Evolutionary conservation across 2,113 vertebrate species (phyloP).

Genomic region (Myrmecobius fasciatus): DNA sequence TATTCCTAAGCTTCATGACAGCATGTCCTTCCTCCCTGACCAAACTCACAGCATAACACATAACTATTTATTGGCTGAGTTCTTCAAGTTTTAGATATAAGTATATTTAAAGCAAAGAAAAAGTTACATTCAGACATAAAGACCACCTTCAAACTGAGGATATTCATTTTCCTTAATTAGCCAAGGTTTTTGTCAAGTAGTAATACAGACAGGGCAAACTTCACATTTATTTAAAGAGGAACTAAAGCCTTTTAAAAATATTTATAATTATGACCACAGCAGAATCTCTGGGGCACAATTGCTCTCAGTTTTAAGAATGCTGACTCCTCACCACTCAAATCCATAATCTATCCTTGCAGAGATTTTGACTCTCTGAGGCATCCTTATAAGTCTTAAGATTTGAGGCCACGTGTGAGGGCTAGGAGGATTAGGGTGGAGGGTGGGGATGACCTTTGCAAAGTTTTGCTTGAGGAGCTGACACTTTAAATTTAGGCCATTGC

Average conservation of each 20-base stretch:
- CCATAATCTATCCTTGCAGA: neutral
- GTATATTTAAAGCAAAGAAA: neutral
- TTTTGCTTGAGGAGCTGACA: neutral
- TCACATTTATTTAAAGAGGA: neutral
- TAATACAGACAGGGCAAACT: neutral
- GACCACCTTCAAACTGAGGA: neutral
- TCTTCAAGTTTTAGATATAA: neutral
- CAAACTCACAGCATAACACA: neutral
- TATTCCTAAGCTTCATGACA: neutral
- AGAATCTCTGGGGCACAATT: neutral
- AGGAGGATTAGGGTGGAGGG: neutral
- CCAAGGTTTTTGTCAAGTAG: neutral
- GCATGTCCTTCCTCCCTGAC: neutral
- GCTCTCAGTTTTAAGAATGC: neutral
- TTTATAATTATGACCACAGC: neutral
- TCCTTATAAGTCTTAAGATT: neutral
- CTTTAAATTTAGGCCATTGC: neutral
- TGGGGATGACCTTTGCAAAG: neutral
- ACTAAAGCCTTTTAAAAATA: neutral
- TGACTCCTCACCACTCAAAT: neutral
- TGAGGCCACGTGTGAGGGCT: neutral
- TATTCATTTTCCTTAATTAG: neutral
- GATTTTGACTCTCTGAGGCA: neutral
- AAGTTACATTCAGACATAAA: neutral
- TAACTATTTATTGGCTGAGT: neutral